Conservation (phyloP, 2,797 vertebrate species). For the Phrynocephalus guinanensis region DNA sequence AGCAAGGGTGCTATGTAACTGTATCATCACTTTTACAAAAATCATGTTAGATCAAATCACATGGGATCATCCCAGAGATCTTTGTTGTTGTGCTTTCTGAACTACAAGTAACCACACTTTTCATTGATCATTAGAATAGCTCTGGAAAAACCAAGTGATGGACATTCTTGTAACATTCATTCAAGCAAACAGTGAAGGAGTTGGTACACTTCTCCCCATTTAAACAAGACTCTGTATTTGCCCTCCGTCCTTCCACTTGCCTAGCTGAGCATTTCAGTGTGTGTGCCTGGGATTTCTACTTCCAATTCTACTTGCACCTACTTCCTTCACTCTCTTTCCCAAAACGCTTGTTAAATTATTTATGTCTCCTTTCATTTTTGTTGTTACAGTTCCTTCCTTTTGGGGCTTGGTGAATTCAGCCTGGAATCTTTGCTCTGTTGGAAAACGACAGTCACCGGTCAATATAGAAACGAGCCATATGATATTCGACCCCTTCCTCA, state of each 20-base stretch:
- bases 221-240: not conserved
- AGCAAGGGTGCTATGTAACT: not conserved
- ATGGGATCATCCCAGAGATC: not conserved
- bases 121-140: not conserved
- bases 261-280: not conserved
- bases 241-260: not conserved
- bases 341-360: not conserved
- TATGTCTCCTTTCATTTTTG: not conserved
- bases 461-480: conserved; percentile 99
- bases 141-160: not conserved
- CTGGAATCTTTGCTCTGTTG: conserved; percentile 98
- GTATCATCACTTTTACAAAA: not conserved
- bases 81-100: conserved; percentile 4
- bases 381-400: conserved; percentile 92
- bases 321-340: not conserved
- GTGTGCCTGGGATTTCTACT: not conserved
- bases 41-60: not conserved
- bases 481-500: conserved; percentile 99
- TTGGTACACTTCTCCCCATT: not conserved
- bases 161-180: not conserved
- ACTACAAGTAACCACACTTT: not conserved
- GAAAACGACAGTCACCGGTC: conserved; percentile 97
- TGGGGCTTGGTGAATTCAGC: conserved; percentile 99
- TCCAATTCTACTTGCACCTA: not conserved
- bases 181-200: not conserved